Evolutionary conservation across 1,140 invertebrate genomes (phyloP).

Genomic region (Nilaparvata lugens): DNA sequence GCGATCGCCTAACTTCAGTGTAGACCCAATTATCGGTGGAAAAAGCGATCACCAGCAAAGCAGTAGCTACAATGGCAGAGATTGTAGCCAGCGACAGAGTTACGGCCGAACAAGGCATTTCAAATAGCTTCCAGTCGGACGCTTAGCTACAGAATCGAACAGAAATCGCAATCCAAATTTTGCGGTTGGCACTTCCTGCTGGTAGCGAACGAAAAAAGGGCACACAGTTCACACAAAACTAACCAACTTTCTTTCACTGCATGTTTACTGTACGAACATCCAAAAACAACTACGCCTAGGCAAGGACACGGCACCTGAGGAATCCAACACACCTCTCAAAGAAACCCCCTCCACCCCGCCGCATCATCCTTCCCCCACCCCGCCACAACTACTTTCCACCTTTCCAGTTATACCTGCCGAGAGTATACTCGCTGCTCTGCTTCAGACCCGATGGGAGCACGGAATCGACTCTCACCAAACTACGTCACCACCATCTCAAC

Average conservation of each 20-base stretch:
- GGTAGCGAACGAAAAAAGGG: too few species aligned
- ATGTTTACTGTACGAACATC: background rate
- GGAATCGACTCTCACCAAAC: too few species aligned
- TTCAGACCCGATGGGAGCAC: background rate
- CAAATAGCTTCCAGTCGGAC: background rate
- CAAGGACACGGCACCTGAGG: conserved; percentile 3
- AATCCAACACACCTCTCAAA: background rate
- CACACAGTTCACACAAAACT: background rate
- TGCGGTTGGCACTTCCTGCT: too few species aligned
- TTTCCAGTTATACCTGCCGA: background rate
- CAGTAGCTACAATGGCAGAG: conserved; percentile 83
- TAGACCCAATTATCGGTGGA: conserved; percentile 93
- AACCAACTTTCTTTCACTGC: background rate
- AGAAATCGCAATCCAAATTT: background rate
- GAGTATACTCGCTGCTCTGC: too few species aligned
- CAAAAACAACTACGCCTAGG: background rate
- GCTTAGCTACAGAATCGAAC: background rate
- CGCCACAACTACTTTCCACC: background rate
- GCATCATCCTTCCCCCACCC: background rate
- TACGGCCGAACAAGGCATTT: conserved; percentile 89
- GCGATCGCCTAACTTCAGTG: conserved; percentile 77
- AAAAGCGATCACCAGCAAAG: conserved; percentile 83
- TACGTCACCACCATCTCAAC: too few species aligned
- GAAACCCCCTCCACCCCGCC: background rate
- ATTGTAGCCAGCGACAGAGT: conserved; percentile 90